Base-by-base conservation (phyloP, 2,797 vertebrate species). In the Characodon lateralis region DNA sequence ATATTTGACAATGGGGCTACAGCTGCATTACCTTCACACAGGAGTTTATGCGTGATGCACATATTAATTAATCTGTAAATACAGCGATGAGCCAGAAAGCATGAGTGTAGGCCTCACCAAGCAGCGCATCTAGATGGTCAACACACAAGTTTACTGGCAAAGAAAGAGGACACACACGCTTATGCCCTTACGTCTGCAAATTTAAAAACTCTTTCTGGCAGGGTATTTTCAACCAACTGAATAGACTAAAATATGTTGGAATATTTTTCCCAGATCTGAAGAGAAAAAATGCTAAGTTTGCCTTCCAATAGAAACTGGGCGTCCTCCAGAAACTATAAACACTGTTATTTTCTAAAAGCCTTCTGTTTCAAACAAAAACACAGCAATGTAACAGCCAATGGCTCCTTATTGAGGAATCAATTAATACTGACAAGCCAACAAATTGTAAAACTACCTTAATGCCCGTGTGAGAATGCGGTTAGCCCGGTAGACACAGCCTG, bases 121-220 rank as follows among this genome's bases (percentile, higher is more conserved):
- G 82, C 83, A 87, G 80, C 74, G 88, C 82, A 75, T 84, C 82
- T 83, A 90, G 90, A 91, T 89, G 89, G 87, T 84, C 71, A 0
- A 71, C 12, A 78, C 71, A 68, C 68, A 72, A 78, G 81, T 69
- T 81, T 80, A 78, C 68, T 31, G 43, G 59, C 72, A 79, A 41
- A 69, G 39, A n/a, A 1, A 69, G 41, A 14, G 12, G 22, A 46
- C 35, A 41, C 31, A 58, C 76, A 65, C 18, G 18, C 7, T 31
- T 18, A 12, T 43, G 39, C 65, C 20, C 13, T 10, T 24, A 69
- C 16, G 24, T 6, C n/a, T 16, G 12, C 10, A 46, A n/a, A 69
- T 24, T 13, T 43, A 46, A 59, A 69, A 69, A n/a, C 22, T 58
- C 24, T n/a, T 68, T 46, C 22, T 65, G 61, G 31, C 18, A 39